Percentiles rank a stretch among this genome's conserved stretches.
phyloP scores from a whole-genome alignment of 2,113 vertebrate species.

The Mesocricetus auratus region DNA sequence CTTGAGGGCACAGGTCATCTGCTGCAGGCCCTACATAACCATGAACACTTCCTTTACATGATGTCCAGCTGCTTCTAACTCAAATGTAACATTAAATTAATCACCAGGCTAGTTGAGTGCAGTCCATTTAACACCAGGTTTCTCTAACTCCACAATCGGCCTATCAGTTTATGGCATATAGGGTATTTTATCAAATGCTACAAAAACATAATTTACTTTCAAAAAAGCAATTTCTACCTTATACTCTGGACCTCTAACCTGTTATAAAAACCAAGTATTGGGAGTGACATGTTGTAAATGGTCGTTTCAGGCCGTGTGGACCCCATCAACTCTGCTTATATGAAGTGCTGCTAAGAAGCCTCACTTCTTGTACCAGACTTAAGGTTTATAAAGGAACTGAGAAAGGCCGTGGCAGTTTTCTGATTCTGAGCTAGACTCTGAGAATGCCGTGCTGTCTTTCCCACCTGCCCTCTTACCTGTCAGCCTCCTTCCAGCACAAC shows the following conservation, averaged over 20 bases:
- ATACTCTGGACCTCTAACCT: not conserved
- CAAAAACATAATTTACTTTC: slow-evolving; percentile 9
- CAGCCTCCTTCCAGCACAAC: too few species aligned
- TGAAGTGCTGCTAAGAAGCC: not conserved
- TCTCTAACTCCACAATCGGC: not conserved
- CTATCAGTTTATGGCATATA: not conserved
- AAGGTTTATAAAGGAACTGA: not conserved
- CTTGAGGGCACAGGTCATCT: fast-evolving
- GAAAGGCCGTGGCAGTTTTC: not conserved
- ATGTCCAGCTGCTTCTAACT: fast-evolving
- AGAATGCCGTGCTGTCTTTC: not conserved
- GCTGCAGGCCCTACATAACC: not conserved
- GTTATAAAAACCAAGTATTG: not conserved
- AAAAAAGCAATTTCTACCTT: slow-evolving; percentile 40
- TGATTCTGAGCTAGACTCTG: not conserved
- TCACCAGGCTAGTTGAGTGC: too few species aligned
- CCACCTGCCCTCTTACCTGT: not conserved
- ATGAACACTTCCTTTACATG: fast-evolving
- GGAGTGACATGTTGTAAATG: not conserved
- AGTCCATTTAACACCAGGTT: not conserved
- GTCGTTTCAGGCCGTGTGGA: not conserved
- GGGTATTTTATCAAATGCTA: not conserved
- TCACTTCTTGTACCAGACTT: not conserved
- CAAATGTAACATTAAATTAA: not conserved
- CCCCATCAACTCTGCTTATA: not conserved